Percentiles rank a stretch among this genome's conserved stretches.
These are phyloP conservation scores for Paradoxurus hermaphroditus DNA, from an alignment of 2,113 vertebrate species.

Conservation along the genomic window DNA sequence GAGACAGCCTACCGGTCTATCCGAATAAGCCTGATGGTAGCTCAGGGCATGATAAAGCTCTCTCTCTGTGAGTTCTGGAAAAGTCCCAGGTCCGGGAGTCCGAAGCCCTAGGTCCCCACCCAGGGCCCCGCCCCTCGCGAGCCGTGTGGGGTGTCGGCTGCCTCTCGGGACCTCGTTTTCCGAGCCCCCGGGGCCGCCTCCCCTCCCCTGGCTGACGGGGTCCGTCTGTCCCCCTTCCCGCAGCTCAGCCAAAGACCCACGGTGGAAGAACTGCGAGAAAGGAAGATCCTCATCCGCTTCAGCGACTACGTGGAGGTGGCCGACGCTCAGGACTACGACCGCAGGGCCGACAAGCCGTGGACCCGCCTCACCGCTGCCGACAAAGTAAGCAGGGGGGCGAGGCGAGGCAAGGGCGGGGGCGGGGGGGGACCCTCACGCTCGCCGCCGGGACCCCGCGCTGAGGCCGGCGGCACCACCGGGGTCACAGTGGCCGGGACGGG, in stretches of 20 bases:
- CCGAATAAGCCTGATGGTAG: not conserved
- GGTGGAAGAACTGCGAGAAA: constrained; percentile 95
- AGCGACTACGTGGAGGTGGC: constrained; percentile 98
- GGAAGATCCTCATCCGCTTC: constrained; percentile 98
- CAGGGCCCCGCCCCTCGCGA: rapidly evolving
- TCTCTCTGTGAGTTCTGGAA: too few relatives aligned
- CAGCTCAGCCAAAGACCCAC: constrained; percentile 98
- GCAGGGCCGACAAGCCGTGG: constrained; percentile 98
- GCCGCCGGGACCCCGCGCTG: not conserved
- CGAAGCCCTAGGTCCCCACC: not conserved
- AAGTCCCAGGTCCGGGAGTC: not conserved
- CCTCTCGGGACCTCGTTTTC: not conserved
- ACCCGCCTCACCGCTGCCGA: constrained; percentile 97
- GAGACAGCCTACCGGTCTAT: not conserved
- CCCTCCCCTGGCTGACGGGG: not conserved
- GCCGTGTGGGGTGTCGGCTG: rapidly evolving
- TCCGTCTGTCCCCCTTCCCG: not conserved
- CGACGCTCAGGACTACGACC: constrained; percentile 96
- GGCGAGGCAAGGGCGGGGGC: too few relatives aligned
- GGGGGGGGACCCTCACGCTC: too few relatives aligned
- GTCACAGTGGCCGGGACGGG: rapidly evolving
- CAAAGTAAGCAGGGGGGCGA: constrained; percentile 85
- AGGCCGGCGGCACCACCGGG: not conserved
- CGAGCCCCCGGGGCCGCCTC: too few relatives aligned
- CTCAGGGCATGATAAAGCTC: rapidly evolving